Percentiles rank a stretch among this genome's conserved stretches.
phyloP scores from a whole-genome alignment of 2,113 vertebrate genomes.

The Leucosticte australis region DNA sequence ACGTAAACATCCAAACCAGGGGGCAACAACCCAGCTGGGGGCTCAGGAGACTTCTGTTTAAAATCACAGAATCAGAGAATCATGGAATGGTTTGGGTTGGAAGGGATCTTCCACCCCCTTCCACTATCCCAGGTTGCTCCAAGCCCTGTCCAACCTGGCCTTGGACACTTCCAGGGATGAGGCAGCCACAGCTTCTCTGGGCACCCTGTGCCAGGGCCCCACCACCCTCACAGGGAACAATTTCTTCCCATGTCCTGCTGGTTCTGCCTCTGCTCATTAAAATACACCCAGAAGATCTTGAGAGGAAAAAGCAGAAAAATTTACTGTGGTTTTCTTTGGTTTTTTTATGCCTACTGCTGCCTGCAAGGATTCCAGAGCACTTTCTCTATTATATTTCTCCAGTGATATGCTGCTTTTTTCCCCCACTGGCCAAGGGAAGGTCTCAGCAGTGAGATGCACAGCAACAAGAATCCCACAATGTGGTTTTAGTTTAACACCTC shows the following conservation, averaged over 20 bases:
- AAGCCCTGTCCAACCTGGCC: rapidly evolving
- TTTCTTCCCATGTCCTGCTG: neutral
- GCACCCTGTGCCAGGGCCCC: neutral
- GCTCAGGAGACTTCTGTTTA: neutral
- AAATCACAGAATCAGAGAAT: neutral
- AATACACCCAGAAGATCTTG: neutral
- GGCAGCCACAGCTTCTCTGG: neutral
- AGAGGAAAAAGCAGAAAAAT: neutral
- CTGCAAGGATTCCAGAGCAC: neutral
- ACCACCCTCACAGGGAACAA: neutral
- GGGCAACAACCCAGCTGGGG: neutral
- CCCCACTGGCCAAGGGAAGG: neutral
- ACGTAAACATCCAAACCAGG: neutral
- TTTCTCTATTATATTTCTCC: neutral
- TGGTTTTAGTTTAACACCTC: neutral
- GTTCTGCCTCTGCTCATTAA: neutral
- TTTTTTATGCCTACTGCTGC: neutral
- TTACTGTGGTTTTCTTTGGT: neutral
- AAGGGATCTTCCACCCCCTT: neutral
- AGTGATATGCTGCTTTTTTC: neutral
- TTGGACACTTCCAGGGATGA: neutral
- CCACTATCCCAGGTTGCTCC: rapidly evolving
- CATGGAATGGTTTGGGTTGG: neutral
- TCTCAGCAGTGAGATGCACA: neutral
- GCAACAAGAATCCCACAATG: rapidly evolving